Base-by-base conservation (phyloP, 2,888 invertebrate species). In the Callimorpha dominula region DNA sequence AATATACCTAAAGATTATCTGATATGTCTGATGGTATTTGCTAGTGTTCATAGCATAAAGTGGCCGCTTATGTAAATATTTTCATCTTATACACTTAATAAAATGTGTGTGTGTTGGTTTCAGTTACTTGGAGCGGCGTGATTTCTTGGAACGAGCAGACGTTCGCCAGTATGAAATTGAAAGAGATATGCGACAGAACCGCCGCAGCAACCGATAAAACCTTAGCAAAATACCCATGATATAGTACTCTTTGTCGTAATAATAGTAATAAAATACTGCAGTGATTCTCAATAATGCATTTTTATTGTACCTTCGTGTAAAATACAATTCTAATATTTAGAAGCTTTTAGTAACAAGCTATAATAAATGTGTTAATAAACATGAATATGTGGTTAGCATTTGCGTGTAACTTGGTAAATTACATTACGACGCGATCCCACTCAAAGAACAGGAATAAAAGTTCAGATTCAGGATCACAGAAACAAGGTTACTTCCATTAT, bases 101-200 rank as follows among this genome's bases (percentile, higher is more conserved):
- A 60, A 31, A 5, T 14, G n/a, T n/a, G n/a, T 52, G 73, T 20
- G 81, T 69, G 81, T 78, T 81, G 69, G 77, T 95, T 96, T 17
- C 89, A 98, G 98, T 17, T 99, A 97, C 91, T 96, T 99, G 89
- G 99, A 99, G 72, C 97, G 97, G 68, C 98, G 98, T 94, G 99
- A 98, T 87, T 99, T 99, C 91, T 94, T 99, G 72, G 97, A 98
- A 86, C 96, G 99, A 77, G 97, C 99, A 0, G 99, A 99, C 93
- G 88, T 97, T 68, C 96, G 99, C 64, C 98, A 99, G 89, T 99
- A 99, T 93, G 99, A 99, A 96, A 97, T 98, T 65, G 99, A 99
- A 90, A 97, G 98, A 85, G 96, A 97, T 84, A 88, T 99, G 85
- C 96, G 99, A 78, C 96, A 96, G 84, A 93, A 94, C 49, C 96